phyloP scores from a whole-genome alignment of 2,888 invertebrate species.

The Spilosoma lubricipeda region DNA sequence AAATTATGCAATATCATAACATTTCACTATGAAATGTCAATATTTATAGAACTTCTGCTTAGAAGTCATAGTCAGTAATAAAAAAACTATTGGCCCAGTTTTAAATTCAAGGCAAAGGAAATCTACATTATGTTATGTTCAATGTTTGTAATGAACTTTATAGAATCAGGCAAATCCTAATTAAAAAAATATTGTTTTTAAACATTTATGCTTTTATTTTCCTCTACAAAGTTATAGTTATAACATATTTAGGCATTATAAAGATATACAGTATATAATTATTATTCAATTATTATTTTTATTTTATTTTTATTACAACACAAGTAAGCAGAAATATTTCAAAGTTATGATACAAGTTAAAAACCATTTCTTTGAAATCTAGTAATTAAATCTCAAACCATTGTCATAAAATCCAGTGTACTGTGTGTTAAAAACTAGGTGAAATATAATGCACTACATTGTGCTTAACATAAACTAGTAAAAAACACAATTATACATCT shows the following conservation, averaged over 20 bases:
- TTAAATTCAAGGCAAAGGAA: neutral
- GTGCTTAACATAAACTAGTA: neutral
- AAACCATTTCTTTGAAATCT: neutral
- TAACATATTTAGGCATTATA: constrained; percentile 16
- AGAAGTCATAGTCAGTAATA: neutral
- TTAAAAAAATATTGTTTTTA: neutral
- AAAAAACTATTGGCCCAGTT: neutral
- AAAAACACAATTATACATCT: neutral
- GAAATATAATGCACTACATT: neutral
- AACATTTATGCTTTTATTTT: neutral
- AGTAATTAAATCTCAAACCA: neutral
- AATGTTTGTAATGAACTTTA: neutral
- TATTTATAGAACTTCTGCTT: no score
- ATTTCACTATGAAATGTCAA: neutral
- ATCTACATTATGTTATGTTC: neutral
- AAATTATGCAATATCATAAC: neutral
- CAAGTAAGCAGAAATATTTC: neutral
- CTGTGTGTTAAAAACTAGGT: neutral
- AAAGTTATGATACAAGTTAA: neutral
- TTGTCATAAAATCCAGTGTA: neutral
- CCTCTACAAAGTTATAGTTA: neutral
- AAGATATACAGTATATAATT: constrained; percentile 26
- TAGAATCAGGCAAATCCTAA: neutral
- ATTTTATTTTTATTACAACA: no score
- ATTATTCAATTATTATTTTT: no score